These are phyloP conservation scores for Andrena trimmerana DNA, from an alignment of 2,888 invertebrate species.

Conservation along the genomic window DNA sequence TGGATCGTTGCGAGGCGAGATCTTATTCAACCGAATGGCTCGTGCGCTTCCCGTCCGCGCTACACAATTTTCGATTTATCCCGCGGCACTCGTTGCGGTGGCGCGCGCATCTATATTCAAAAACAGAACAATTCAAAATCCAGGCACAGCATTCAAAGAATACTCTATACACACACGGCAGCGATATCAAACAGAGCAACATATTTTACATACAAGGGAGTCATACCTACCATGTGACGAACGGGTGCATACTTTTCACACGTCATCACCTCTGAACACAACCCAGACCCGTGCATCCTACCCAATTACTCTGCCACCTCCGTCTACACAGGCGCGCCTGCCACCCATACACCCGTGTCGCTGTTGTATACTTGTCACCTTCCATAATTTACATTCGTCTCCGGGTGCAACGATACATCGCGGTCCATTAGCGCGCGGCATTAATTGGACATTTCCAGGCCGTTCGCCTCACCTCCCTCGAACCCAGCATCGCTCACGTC, in stretches of 20 bases:
- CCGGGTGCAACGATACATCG: slow-evolving; percentile 38
- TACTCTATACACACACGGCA: slow-evolving; percentile 2
- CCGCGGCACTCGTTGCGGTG: neutral
- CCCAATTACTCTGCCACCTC: slow-evolving; percentile 34
- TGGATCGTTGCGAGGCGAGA: too few relatives aligned
- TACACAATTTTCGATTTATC: neutral
- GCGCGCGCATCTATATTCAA: neutral
- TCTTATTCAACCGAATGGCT: neutral
- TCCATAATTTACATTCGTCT: slow-evolving; percentile 51
- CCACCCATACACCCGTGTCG: slow-evolving; percentile 23
- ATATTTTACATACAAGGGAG: slow-evolving; percentile 7
- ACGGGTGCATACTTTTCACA: slow-evolving; percentile 58
- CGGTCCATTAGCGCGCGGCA: slow-evolving; percentile 32
- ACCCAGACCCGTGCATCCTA: slow-evolving; percentile 33
- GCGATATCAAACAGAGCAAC: neutral
- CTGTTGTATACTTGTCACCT: slow-evolving; percentile 31
- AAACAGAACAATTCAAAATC: neutral
- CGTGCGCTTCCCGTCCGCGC: neutral
- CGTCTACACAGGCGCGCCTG: neutral
- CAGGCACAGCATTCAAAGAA: slow-evolving; percentile 5
- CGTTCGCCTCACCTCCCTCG: neutral
- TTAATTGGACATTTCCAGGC: slow-evolving; percentile 48
- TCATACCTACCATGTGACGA: slow-evolving; percentile 43
- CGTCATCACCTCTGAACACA: slow-evolving; percentile 27
- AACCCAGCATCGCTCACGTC: neutral